Percentiles rank a stretch among this genome's conserved stretches.
These are phyloP conservation scores for Spermophilus dauricus DNA, from an alignment of 2,113 vertebrate species.

Conservation along the genomic window DNA sequence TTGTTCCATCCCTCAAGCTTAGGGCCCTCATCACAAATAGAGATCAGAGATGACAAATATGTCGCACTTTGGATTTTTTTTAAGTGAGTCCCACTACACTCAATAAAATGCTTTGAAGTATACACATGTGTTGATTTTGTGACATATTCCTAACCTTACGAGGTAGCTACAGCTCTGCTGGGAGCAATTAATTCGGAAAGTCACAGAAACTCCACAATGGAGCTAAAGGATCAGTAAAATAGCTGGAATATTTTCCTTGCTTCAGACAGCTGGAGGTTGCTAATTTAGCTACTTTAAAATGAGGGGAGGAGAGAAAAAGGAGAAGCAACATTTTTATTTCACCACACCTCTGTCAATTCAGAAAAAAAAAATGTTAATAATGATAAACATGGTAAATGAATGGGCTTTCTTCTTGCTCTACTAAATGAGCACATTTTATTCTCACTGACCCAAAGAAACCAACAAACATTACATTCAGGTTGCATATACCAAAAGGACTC, in stretches of 20 bases:
- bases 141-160: constrained; percentile 58
- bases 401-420: neutral
- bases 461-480: neutral
- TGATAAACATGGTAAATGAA: neutral
- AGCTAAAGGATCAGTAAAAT: constrained; percentile 46
- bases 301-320: neutral
- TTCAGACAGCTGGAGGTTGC: constrained; percentile 60
- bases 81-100: neutral
- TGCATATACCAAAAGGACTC: neutral
- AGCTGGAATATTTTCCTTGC: constrained; percentile 48
- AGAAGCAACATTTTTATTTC: neutral
- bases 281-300: constrained; percentile 49
- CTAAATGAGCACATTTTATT: neutral
- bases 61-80: neutral
- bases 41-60: neutral
- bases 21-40: neutral
- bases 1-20: neutral
- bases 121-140: constrained; percentile 18
- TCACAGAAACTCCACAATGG: neutral
- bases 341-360: constrained; percentile 15
- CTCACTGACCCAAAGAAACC: neutral
- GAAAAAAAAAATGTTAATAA: constrained; percentile 41
- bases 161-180: constrained; percentile 47
- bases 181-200: constrained; percentile 66
- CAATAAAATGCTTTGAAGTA: constrained; percentile 57